A percentile compares a stretch with the other conserved stretches of the same genome.
Conservation (phyloP, 2,113 vertebrate species). For the Loxodonta africana region DNA sequence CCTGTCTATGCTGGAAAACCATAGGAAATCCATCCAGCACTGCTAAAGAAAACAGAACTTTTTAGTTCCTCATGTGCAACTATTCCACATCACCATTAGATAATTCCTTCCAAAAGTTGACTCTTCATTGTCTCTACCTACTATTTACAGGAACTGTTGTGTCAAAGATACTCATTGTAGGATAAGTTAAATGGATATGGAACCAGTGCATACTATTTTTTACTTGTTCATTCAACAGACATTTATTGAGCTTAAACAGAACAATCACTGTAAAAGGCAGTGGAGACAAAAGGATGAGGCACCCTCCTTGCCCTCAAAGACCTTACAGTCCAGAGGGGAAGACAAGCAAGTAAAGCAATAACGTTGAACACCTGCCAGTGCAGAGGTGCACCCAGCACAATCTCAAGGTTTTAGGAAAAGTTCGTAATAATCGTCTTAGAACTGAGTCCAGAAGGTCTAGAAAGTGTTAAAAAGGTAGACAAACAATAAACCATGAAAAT, state of each 20-base stretch:
- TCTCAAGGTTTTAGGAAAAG: not conserved
- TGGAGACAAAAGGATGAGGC: not conserved
- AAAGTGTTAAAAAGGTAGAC: not conserved
- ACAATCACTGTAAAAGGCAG: not conserved
- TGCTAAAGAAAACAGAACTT: not conserved
- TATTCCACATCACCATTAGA: not conserved
- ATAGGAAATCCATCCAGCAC: not conserved
- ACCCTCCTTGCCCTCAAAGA: not conserved
- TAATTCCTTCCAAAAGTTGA: constrained; percentile 13
- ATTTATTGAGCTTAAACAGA: not conserved
- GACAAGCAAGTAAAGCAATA: not conserved
- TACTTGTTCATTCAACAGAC: constrained; percentile 10
- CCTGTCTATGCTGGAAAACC: not conserved
- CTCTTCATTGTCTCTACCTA: not conserved
- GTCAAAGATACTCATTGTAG: not conserved
- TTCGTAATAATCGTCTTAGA: constrained; percentile 24
- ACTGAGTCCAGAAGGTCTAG: not conserved
- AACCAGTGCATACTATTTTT: not conserved
- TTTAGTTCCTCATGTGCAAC: not conserved
- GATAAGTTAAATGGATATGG: not conserved
- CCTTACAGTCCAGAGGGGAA: not conserved
- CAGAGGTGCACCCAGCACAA: not conserved
- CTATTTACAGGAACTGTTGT: not conserved
- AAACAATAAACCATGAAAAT: not conserved
- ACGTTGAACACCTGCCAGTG: not conserved